Evolutionary conservation across 1,140 invertebrate species (phyloP), one percentile per base, ranked within the genome.

Genomic region (Platorchestia sp.): DNA sequence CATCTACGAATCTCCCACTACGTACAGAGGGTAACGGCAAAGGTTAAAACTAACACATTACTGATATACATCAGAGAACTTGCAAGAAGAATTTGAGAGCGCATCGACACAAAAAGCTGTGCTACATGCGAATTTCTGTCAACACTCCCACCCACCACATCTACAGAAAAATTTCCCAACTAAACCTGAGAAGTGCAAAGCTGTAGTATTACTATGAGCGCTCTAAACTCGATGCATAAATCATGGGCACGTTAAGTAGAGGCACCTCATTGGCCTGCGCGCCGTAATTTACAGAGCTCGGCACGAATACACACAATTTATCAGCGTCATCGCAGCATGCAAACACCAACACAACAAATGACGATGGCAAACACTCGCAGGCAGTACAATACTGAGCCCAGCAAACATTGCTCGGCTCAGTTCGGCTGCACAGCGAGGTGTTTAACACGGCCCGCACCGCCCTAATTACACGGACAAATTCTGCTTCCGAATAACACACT

Each of bases 331-430:
- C 59, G 27, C 59, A 75, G 59, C 59, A 75, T 36, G 59, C 59
- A 75, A 75, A 75, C 59, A 75, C 59, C 59, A 75, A 75, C 59
- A 75, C 59, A 75, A 75, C 59, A 75, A 75, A 75, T 75, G 59
- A 75, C 59, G 59, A 36, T 75, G 59, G 59, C 59, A 75, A 75
- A 75, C 59, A 75, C 10, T 22, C 59, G 10, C 36, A 75, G 59
- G 59, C 36, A 75, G 59, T 27, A 75, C 10, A 75, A 36, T 36
- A 36, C 14, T 22, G 27, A 75, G 59, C 27, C 27, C 59, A 3
- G 59, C 59, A 75, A 75, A 75, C 59, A 36, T 36, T 22, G 59
- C 59, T 75, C 59, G 10, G 59, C 59, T 75, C 3, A 75, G 59
- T 75, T 75, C 59, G 36, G 59, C 10, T 19, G 36, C 10, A 10